Percentiles rank a stretch among this genome's conserved stretches.
Conservation (phyloP, 1,140 invertebrate species). For the Plectrocnemia conspersa region DNA sequence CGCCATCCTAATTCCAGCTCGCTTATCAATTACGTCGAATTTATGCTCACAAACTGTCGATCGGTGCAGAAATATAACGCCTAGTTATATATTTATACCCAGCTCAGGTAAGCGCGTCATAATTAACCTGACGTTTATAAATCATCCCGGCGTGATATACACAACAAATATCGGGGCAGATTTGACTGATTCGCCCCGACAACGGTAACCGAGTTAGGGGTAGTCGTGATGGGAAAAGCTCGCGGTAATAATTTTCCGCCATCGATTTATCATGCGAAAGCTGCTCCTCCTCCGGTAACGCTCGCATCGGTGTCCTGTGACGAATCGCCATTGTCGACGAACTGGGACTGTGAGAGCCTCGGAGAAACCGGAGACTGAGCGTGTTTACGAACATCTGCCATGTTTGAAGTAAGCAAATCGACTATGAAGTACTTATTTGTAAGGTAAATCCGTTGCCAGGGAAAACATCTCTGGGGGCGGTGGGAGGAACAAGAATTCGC, state of each 20-base stretch:
- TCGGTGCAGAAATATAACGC: no score
- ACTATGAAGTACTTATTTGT: conserved; percentile 25
- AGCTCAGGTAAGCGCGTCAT: no score
- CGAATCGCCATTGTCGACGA: conserved; percentile 1
- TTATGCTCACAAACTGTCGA: no score
- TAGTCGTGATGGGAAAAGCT: conserved; percentile 26
- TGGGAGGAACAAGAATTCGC: conserved; percentile 6
- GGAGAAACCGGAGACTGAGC: neutral
- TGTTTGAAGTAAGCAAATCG: conserved; percentile 20
- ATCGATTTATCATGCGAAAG: conserved; percentile 34
- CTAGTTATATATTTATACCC: no score
- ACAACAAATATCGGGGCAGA: conserved; percentile 10
- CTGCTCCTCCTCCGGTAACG: conserved; percentile 3
- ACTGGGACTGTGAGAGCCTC: neutral
- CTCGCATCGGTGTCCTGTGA: conserved; percentile 2
- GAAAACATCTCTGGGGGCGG: conserved; percentile 12
- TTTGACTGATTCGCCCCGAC: conserved; percentile 8
- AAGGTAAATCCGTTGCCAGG: conserved; percentile 19
- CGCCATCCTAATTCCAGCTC: no score
- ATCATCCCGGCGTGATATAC: no score
- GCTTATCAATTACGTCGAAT: no score
- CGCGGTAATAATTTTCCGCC: conserved; percentile 33
- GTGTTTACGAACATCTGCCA: conserved; percentile 17
- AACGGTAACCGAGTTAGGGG: neutral
- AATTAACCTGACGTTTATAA: no score